These are phyloP conservation scores for Halcyon malimbica DNA, from an alignment of 2,113 vertebrate species.

Conservation along the genomic window DNA sequence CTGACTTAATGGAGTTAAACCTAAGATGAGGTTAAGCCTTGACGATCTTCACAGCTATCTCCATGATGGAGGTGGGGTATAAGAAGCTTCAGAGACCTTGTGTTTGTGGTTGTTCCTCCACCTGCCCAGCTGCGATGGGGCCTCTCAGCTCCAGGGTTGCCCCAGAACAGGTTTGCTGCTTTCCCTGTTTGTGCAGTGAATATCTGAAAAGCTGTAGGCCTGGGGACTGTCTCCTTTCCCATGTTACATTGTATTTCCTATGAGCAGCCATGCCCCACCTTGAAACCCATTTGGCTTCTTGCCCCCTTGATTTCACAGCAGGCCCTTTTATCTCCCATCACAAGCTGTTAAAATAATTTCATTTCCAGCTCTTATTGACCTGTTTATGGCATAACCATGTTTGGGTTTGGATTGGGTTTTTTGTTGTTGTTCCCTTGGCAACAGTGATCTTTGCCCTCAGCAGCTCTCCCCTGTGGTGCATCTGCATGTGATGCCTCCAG, in stretches of 20 bases:
- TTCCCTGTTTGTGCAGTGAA: not conserved
- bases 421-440: not conserved
- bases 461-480: not conserved
- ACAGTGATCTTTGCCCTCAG: not conserved
- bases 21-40: not conserved
- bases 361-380: not conserved
- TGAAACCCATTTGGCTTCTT: not conserved
- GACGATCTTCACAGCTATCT: not conserved
- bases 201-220: not conserved
- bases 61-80: not conserved
- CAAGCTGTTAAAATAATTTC: not conserved
- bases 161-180: not conserved
- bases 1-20: not conserved
- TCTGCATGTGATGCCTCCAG: not conserved
- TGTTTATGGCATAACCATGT: not conserved
- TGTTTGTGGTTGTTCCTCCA: not conserved
- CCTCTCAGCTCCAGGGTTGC: not conserved
- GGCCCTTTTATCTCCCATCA: not conserved
- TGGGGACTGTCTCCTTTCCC: rapidly evolving
- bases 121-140: rapidly evolving
- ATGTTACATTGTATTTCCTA: rapidly evolving
- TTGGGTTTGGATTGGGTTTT: not conserved
- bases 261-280: rapidly evolving
- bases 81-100: not conserved
- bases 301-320: not conserved